These are phyloP conservation scores for Cyclopterus lumpus DNA, from an alignment of 2,797 vertebrate species.

Conservation along the genomic window DNA sequence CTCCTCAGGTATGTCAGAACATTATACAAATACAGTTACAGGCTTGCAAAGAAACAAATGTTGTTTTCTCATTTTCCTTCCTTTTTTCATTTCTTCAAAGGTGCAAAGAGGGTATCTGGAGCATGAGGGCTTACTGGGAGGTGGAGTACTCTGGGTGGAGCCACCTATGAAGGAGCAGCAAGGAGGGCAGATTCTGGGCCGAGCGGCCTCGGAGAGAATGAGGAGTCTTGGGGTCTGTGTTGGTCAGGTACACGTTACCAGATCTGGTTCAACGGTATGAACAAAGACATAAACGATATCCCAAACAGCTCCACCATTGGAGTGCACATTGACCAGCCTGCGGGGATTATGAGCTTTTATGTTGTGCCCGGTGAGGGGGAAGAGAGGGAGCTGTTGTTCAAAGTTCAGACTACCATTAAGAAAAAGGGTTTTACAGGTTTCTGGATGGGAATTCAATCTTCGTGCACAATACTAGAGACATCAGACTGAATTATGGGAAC, in stretches of 20 bases:
- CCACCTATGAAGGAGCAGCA: conserved; percentile 63
- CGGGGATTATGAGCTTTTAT: conserved; percentile 76
- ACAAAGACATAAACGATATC: conserved; percentile 50
- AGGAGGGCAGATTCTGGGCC: conserved; percentile 63
- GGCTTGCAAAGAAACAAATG: not conserved
- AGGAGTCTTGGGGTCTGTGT: conserved; percentile 80
- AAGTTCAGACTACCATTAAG: conserved; percentile 53
- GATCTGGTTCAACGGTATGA: conserved; percentile 72
- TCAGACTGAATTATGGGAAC: conserved; percentile 24
- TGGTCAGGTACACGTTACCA: conserved; percentile 74
- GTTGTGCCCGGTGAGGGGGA: conserved; percentile 54
- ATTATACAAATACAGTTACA: not conserved
- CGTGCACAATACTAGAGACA: conserved; percentile 63
- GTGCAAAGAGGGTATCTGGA: conserved; percentile 72
- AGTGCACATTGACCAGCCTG: conserved; percentile 80
- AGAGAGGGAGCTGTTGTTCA: conserved; percentile 65
- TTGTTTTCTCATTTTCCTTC: not conserved
- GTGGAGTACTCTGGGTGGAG: conserved; percentile 67
- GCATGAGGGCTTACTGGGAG: conserved; percentile 74
- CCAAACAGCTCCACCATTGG: conserved; percentile 70
- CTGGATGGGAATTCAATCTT: conserved; percentile 74
- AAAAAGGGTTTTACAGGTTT: conserved; percentile 78
- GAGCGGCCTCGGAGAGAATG: conserved; percentile 78
- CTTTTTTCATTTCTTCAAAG: conserved; percentile 34
- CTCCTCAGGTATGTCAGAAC: conserved; percentile 64